These are phyloP conservation scores for Pollachius pollachius DNA, from an alignment of 2,113 vertebrate genomes.

Conservation along the genomic window DNA sequence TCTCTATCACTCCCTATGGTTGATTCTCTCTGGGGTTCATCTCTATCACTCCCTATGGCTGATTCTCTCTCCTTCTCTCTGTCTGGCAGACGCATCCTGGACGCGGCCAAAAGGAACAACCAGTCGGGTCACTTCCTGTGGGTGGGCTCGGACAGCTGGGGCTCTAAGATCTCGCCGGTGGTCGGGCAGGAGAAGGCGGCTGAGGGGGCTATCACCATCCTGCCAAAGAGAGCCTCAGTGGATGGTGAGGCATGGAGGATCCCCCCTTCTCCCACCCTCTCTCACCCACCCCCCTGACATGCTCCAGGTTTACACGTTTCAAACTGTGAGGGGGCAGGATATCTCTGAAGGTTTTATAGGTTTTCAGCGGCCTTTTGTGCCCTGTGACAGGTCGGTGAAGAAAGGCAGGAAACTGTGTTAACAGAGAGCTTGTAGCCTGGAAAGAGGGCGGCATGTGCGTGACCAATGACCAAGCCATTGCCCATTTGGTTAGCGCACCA, in stretches of 20 bases:
- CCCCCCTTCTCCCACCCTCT: too few relatives aligned
- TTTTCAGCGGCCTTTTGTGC: too few relatives aligned
- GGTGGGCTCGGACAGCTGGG: constrained; percentile 98
- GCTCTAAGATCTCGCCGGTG: constrained; percentile 92
- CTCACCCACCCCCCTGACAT: too few relatives aligned
- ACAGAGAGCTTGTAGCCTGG: too few relatives aligned
- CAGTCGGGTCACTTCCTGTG: constrained; percentile 96
- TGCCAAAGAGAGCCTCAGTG: constrained; percentile 93
- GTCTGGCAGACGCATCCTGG: constrained; percentile 80
- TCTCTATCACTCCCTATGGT: not conserved
- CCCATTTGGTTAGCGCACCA: too few relatives aligned
- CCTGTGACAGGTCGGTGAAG: too few relatives aligned
- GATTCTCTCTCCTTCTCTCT: constrained; percentile 1
- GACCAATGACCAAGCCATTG: too few relatives aligned
- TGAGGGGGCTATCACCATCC: constrained; percentile 91
- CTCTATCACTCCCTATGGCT: not conserved
- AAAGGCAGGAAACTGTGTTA: too few relatives aligned
- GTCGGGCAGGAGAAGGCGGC: constrained; percentile 88
- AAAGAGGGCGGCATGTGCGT: too few relatives aligned
- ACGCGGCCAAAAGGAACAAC: constrained; percentile 89
- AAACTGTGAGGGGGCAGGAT: too few relatives aligned
- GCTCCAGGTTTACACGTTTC: too few relatives aligned
- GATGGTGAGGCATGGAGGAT: constrained; percentile 78
- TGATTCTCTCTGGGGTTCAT: not conserved
- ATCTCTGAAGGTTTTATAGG: too few relatives aligned